Conservation (phyloP, 2,113 vertebrate species). For the Phylloscopus whistleri region DNA sequence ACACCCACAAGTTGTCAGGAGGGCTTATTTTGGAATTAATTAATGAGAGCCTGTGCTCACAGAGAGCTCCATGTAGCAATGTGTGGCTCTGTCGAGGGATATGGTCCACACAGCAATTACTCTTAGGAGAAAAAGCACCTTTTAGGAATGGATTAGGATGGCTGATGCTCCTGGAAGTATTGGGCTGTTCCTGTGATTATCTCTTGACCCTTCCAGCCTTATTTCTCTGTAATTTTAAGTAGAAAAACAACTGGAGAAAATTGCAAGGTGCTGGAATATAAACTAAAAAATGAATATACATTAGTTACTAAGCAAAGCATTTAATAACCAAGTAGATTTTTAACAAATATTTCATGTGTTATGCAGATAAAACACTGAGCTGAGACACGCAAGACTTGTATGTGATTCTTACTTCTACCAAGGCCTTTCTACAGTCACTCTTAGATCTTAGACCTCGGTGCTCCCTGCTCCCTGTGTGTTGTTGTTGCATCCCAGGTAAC, state of each 20-base stretch:
- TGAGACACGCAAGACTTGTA: not conserved
- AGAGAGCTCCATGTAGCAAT: not conserved
- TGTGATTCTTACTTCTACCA: not conserved
- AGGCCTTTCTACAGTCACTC: not conserved
- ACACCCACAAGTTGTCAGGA: not conserved
- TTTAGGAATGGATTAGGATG: not conserved
- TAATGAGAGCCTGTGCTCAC: not conserved
- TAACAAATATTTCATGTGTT: not conserved
- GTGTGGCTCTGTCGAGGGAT: accelerated
- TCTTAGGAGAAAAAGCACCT: not conserved
- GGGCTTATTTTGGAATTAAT: not conserved
- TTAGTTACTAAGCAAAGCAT: not conserved
- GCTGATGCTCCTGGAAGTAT: not conserved
- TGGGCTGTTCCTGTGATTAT: not conserved
- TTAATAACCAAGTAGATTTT: not conserved
- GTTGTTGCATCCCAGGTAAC: not conserved
- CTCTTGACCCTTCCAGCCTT: not conserved
- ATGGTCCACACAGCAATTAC: not conserved
- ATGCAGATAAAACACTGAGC: not conserved
- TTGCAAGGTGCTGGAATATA: not conserved
- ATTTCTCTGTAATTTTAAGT: not conserved
- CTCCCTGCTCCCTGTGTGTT: too few species aligned
- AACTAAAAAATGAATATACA: not conserved
- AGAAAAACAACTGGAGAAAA: not conserved
- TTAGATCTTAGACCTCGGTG: not conserved